Percentiles rank a stretch among this genome's conserved stretches.
Evolutionary conservation across 1,140 invertebrate genomes (phyloP).

Genomic region (Calephelis virginiensis): DNA sequence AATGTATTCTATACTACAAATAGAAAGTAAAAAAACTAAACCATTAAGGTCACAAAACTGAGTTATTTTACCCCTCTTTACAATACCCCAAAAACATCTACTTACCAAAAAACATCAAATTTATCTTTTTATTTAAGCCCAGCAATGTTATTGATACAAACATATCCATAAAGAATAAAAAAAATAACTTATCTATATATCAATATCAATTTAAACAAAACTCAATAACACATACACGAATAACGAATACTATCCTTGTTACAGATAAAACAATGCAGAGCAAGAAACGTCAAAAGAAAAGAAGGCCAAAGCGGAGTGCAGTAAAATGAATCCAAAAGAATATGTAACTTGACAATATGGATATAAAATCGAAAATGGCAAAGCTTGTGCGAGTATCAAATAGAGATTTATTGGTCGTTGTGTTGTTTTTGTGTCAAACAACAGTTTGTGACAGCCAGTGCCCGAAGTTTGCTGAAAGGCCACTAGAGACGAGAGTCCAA

Average conservation of each 20-base stretch:
- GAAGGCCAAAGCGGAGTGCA: constrained; percentile 46
- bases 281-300: constrained; percentile 60
- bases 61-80: too few species aligned
- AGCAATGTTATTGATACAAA: too few species aligned
- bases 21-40: too few species aligned
- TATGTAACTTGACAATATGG: constrained; percentile 46
- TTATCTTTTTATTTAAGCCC: too few species aligned
- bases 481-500: constrained; percentile 70
- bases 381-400: constrained; percentile 47
- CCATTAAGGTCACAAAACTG: too few species aligned
- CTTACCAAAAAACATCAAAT: too few species aligned
- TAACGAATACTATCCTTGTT: constrained; percentile 43
- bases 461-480: constrained; percentile 69
- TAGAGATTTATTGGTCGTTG: constrained; percentile 55
- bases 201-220: neutral
- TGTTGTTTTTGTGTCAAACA: constrained; percentile 63
- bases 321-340: constrained; percentile 50
- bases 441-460: constrained; percentile 74
- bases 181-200: neutral
- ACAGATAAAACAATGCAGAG: constrained; percentile 66
- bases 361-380: constrained; percentile 54
- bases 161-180: too few species aligned
- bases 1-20: too few species aligned
- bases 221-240: neutral
- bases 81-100: too few species aligned